Conservation (phyloP, 1,140 invertebrate genomes). For the Hycleus phaleratus region DNA sequence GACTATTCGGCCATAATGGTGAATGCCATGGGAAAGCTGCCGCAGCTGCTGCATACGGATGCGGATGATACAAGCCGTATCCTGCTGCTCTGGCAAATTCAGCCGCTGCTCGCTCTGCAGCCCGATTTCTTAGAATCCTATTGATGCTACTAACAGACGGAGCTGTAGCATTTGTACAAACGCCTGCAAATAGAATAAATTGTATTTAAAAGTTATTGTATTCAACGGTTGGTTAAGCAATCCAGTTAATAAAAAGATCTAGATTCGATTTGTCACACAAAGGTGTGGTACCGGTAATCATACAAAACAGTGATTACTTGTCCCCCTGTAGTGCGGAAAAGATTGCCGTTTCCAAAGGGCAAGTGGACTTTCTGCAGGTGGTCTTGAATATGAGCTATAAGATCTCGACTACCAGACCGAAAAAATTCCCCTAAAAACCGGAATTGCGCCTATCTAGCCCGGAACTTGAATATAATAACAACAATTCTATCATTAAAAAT, state of each 20-base stretch:
- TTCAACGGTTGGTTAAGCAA: too few relatives aligned
- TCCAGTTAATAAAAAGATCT: too few relatives aligned
- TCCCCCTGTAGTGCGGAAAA: constrained; percentile 3
- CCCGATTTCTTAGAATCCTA: constrained; percentile 80
- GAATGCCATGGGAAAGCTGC: constrained; percentile 71
- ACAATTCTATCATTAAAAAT: too few relatives aligned
- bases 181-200: constrained; percentile 50
- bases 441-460: too few relatives aligned
- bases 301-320: not conserved
- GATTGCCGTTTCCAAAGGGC: not conserved
- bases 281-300: too few relatives aligned
- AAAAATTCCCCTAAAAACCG: too few relatives aligned
- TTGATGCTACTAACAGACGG: constrained; percentile 92
- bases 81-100: constrained; percentile 87
- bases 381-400: too few relatives aligned
- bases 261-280: too few relatives aligned
- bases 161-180: constrained; percentile 84
- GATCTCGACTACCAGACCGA: too few relatives aligned
- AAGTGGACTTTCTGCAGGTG: too few relatives aligned
- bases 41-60: constrained; percentile 63
- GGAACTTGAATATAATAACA: too few relatives aligned
- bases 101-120: constrained; percentile 85
- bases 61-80: constrained; percentile 74
- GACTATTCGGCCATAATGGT: constrained; percentile 41
- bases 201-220: too few relatives aligned